phyloP scores from a whole-genome alignment of 2,113 vertebrate genomes.

The Ibidorhyncha struthersii region DNA sequence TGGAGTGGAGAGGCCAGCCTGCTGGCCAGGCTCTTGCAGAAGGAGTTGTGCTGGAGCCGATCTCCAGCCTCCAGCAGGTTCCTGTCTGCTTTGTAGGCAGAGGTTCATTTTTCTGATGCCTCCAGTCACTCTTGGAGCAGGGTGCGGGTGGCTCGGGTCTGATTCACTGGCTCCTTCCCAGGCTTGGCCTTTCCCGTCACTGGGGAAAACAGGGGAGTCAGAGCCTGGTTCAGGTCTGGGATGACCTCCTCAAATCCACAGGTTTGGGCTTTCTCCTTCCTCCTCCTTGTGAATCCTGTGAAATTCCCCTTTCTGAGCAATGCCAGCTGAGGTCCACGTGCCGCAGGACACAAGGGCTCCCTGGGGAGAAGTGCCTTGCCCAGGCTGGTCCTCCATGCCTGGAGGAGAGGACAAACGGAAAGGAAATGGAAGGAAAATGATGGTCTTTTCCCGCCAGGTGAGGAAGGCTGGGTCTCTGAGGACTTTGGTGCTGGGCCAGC shows the following conservation, averaged over 20 bases:
- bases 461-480: background rate
- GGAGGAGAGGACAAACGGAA: background rate
- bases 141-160: background rate
- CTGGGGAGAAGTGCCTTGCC: background rate
- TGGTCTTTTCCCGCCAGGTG: background rate
- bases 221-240: background rate
- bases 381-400: background rate
- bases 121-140: background rate
- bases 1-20: rapidly evolving
- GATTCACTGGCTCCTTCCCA: background rate
- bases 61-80: background rate
- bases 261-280: background rate
- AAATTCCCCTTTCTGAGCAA: too few species aligned
- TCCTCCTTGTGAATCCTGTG: background rate
- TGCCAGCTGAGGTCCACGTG: background rate
- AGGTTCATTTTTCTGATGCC: background rate
- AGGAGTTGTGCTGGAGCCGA: background rate
- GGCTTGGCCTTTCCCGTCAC: background rate
- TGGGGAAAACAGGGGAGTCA: background rate
- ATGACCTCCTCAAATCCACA: background rate
- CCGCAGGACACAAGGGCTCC: background rate
- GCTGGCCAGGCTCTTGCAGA: background rate
- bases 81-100: background rate
- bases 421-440: background rate
- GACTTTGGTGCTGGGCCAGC: background rate